Conservation (phyloP, 2,888 invertebrate genomes). For the Agrotis segetum region DNA sequence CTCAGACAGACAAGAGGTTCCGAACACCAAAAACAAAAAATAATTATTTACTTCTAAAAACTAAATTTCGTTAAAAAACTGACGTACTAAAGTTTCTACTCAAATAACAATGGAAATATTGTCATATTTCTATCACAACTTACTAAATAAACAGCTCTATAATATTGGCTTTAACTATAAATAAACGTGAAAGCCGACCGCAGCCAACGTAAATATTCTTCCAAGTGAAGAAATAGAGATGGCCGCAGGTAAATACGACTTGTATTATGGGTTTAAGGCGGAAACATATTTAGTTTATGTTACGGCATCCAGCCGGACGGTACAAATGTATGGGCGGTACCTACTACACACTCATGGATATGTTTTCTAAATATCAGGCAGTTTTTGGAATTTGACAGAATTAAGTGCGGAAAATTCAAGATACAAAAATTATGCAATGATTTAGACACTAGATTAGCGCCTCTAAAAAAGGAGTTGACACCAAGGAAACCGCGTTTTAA, state of each 20-base stretch:
- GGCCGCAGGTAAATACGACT: constrained; percentile 70
- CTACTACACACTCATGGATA: constrained; percentile 41
- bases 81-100: background rate
- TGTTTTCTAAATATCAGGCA: constrained; percentile 32
- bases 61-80: no score
- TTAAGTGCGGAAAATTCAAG: no score
- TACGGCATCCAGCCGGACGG: constrained; percentile 54
- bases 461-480: no score
- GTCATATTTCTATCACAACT: constrained; percentile 13
- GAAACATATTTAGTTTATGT: constrained; percentile 72
- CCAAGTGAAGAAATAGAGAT: constrained; percentile 73
- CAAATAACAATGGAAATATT: background rate
- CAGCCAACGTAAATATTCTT: constrained; percentile 70
- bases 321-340: constrained; percentile 40
- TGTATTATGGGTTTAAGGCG: constrained; percentile 67
- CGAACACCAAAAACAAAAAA: no score
- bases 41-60: no score
- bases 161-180: constrained; percentile 58
- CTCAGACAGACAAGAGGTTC: no score
- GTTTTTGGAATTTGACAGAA: no score
- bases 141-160: constrained; percentile 45
- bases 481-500: no score
- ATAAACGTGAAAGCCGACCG: constrained; percentile 65
- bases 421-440: no score
- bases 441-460: no score